phyloP scores from a whole-genome alignment of 2,888 invertebrate genomes.

The Dryobotodes eremita region DNA sequence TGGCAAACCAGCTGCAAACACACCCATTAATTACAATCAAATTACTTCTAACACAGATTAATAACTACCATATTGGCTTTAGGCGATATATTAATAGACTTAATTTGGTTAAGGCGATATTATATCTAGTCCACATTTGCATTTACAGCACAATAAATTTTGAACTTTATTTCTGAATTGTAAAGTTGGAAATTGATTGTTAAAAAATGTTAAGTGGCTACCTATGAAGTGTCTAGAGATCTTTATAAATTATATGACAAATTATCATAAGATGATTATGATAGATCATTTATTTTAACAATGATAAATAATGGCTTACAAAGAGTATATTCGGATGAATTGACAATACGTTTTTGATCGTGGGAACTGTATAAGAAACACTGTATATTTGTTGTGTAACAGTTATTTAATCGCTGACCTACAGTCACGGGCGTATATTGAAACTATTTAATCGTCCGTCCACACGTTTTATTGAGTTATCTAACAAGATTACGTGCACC shows the following conservation, averaged over 20 bases:
- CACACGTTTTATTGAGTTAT: conserved; percentile 45
- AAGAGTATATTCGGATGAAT: conserved; percentile 30
- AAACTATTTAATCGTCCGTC: conserved; percentile 32
- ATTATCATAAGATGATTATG: conserved; percentile 62
- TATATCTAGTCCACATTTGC: conserved; percentile 18
- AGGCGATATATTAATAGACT: conserved; percentile 60
- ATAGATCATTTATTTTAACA: conserved; percentile 59
- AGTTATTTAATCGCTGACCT: conserved; percentile 35
- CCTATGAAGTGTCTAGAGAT: conserved; percentile 44
- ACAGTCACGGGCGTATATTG: conserved; percentile 21
- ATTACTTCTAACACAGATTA: conserved; percentile 66
- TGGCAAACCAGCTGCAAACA: conserved; percentile 95
- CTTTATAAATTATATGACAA: conserved; percentile 65
- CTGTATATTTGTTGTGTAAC: conserved; percentile 42
- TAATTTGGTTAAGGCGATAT: conserved; percentile 44
- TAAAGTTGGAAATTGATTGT: conserved; percentile 31
- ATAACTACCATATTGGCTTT: conserved; percentile 62
- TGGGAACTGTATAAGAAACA: conserved; percentile 51
- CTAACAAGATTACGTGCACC: conserved; percentile 38
- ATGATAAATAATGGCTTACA: conserved; percentile 58
- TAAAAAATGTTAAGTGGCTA: conserved; percentile 9
- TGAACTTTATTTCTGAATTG: neutral
- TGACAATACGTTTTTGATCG: conserved; percentile 51
- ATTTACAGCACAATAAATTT: neutral
- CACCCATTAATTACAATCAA: conserved; percentile 66